Conservation (phyloP, 2,888 invertebrate genomes). For the Andrena fulva region DNA sequence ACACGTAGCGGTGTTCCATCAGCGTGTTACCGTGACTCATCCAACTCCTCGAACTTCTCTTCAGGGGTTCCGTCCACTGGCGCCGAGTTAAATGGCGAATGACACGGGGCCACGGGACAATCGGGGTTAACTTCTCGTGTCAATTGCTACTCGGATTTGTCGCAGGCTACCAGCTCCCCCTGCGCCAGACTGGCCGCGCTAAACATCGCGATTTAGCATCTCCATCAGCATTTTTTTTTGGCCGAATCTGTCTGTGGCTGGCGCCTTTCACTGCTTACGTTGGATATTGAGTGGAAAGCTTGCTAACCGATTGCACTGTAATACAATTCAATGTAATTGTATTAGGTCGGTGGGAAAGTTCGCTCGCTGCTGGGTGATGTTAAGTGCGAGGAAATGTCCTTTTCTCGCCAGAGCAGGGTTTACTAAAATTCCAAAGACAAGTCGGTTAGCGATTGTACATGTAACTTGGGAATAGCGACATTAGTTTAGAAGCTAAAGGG, state of each 20-base stretch:
- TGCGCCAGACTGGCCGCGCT: conserved; percentile 60
- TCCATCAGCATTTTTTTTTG: background rate
- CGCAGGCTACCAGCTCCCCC: conserved; percentile 33
- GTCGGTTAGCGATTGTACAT: background rate
- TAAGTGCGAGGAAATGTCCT: too few relatives aligned
- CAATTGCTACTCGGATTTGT: conserved; percentile 80
- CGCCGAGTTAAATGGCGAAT: conserved; percentile 79
- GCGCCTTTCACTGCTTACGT: too few relatives aligned
- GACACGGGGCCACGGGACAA: conserved; percentile 76
- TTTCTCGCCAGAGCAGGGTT: background rate
- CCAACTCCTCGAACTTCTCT: conserved; percentile 49
- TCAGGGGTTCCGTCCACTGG: conserved; percentile 24
- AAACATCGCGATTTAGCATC: background rate
- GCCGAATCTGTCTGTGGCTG: too few relatives aligned
- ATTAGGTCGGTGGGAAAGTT: too few relatives aligned
- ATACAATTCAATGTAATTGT: too few relatives aligned
- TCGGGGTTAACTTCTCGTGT: conserved; percentile 83
- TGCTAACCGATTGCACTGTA: too few relatives aligned
- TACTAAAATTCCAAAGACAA: background rate
- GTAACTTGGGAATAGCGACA: background rate
- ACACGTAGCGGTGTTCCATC: conserved; percentile 24
- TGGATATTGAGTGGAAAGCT: too few relatives aligned
- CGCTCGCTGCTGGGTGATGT: too few relatives aligned
- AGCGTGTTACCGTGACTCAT: conserved; percentile 51
- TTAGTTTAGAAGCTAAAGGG: background rate